These are phyloP conservation scores for Cryptoblepharus egeriae DNA, from an alignment of 2,797 vertebrate genomes.

Conservation along the genomic window DNA sequence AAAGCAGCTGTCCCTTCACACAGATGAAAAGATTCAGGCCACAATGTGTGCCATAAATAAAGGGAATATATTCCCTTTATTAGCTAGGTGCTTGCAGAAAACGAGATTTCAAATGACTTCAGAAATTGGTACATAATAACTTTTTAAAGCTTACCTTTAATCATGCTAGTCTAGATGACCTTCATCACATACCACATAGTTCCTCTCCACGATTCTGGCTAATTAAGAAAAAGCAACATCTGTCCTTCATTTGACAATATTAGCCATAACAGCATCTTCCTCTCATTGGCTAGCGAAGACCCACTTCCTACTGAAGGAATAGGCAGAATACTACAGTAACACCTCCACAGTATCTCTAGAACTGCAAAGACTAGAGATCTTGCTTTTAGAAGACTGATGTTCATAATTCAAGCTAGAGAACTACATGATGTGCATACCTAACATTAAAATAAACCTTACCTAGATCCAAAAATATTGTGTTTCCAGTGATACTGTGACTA, in stretches of 20 bases:
- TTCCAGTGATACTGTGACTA: not conserved
- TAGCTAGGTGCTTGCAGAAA: not conserved
- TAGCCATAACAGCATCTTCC: not conserved
- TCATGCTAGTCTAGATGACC: not conserved
- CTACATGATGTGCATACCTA: not conserved
- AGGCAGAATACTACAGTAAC: not conserved
- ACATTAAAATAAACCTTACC: not conserved
- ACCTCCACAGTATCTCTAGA: not conserved
- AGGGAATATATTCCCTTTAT: no score
- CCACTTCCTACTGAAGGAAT: not conserved
- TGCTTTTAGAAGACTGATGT: not conserved
- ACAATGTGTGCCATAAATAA: not conserved
- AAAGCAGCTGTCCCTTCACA: not conserved
- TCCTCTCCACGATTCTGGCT: not conserved
- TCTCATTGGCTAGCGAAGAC: not conserved
- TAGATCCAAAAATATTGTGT: not conserved
- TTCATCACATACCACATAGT: not conserved
- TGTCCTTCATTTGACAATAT: not conserved
- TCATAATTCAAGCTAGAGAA: not conserved
- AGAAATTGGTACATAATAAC: not conserved
- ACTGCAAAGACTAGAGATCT: not conserved
- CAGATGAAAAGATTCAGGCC: not conserved
- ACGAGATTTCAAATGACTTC: not conserved
- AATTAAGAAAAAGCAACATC: not conserved
- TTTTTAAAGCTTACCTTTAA: slow-evolving; percentile 5